Conservation (phyloP, 2,113 vertebrate species). For the Acanthisitta chloris region DNA sequence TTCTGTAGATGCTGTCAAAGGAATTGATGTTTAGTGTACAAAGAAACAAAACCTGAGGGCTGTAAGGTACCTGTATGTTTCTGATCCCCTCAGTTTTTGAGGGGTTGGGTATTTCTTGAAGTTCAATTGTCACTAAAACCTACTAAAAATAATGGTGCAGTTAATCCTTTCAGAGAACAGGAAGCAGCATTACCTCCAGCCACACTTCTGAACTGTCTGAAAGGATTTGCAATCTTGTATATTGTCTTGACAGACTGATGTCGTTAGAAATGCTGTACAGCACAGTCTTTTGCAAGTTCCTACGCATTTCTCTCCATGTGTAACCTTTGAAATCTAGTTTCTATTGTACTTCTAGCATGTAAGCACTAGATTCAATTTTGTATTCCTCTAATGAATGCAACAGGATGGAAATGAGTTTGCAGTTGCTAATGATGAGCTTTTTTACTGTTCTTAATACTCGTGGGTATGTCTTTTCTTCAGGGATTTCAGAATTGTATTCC, state of each 20-base stretch:
- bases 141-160: conserved; percentile 20
- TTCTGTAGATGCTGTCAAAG: conserved; percentile 38
- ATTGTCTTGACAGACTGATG: background rate
- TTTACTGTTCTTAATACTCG: conserved; percentile 53
- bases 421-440: conserved; percentile 57
- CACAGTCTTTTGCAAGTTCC: conserved; percentile 33
- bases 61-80: conserved; percentile 37
- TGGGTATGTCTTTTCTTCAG: conserved; percentile 63
- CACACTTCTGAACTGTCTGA: background rate
- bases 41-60: conserved; percentile 12
- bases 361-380: conserved; percentile 40
- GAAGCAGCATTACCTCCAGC: conserved; percentile 34
- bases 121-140: conserved; percentile 16
- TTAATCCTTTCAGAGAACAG: conserved; percentile 7
- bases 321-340: conserved; percentile 39
- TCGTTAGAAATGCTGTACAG: conserved; percentile 33
- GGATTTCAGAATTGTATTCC: conserved; percentile 43
- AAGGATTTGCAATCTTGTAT: background rate
- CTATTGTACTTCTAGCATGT: conserved; percentile 45
- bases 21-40: conserved; percentile 38
- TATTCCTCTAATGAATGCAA: conserved; percentile 53
- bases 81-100: conserved; percentile 10
- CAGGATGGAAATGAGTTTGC: conserved; percentile 51
- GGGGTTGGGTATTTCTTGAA: conserved; percentile 37
- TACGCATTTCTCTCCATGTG: background rate